Conservation (phyloP, 2,113 vertebrate genomes). For the Catharus bicknelli region DNA sequence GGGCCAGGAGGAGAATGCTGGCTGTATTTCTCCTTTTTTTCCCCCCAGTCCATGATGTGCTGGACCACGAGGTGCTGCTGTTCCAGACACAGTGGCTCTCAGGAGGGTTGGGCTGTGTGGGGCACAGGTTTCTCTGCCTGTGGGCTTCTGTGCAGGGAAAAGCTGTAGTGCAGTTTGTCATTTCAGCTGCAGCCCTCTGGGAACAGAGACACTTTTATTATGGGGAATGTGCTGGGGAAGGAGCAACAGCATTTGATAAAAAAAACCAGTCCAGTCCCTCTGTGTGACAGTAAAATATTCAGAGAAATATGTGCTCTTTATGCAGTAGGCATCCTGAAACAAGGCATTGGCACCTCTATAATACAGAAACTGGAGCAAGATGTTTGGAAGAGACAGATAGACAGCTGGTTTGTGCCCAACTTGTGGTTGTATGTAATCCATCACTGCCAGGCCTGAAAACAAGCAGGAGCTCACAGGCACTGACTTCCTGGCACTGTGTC, state of each 20-base stretch:
- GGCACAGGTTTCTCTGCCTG: neutral
- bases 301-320: slow-evolving; percentile 42
- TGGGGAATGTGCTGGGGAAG: neutral
- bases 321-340: slow-evolving; percentile 38
- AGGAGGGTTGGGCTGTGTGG: neutral
- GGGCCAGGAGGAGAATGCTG: neutral
- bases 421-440: slow-evolving; percentile 48
- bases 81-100: neutral
- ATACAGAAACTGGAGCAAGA: slow-evolving; percentile 48
- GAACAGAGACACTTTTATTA: neutral
- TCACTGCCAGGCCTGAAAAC: slow-evolving; percentile 62
- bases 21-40: neutral
- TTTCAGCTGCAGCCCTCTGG: neutral
- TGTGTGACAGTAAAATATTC: slow-evolving; percentile 60
- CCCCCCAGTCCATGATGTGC: accelerated
- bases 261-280: neutral
- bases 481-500: slow-evolving; percentile 5
- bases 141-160: neutral
- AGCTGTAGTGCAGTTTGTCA: neutral
- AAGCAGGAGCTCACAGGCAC: slow-evolving; percentile 41
- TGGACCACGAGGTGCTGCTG: neutral
- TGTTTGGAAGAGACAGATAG: slow-evolving; percentile 57
- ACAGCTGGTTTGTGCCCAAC: slow-evolving; percentile 65
- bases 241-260: neutral
- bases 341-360: slow-evolving; percentile 48